Conservation (phyloP, 92 coral and sea anemone genomes). For the Epizoanthus ramosus region DNA sequence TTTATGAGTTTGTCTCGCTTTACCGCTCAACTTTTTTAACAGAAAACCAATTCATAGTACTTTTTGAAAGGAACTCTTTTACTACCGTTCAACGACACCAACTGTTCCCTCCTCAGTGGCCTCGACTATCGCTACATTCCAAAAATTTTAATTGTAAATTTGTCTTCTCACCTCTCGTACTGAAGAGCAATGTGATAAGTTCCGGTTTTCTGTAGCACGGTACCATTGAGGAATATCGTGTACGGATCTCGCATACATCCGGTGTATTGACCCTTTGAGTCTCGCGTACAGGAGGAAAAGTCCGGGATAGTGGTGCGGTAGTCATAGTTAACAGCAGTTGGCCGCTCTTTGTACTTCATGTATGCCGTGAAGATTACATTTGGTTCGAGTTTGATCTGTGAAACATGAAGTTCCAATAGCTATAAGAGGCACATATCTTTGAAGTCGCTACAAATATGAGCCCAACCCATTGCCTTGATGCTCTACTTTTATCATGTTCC, state of each 20-base stretch:
- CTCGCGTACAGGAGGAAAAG: conserved; percentile 42
- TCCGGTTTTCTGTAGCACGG: conserved; percentile 38
- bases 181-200: conserved; percentile 64
- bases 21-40: no score
- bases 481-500: no score
- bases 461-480: no score
- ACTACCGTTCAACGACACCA: no score
- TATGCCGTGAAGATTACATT: conserved; percentile 9
- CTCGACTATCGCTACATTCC: no score
- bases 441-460: no score
- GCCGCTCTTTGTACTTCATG: conserved; percentile 40
- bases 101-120: no score
- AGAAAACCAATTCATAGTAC: no score
- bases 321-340: conserved; percentile 24
- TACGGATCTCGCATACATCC: conserved; percentile 18
- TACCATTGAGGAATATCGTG: conserved; percentile 25
- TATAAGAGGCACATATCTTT: no score
- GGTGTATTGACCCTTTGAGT: not conserved
- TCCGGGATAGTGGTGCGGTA: conserved; percentile 43
- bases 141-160: no score
- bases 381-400: not conserved
- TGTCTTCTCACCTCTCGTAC: conserved; percentile 11
- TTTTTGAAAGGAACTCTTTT: no score
- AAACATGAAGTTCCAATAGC: not conserved
- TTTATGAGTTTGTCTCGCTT: no score